Base-by-base conservation (phyloP, 2,797 vertebrate species). In the Astyanax mexicanus region DNA sequence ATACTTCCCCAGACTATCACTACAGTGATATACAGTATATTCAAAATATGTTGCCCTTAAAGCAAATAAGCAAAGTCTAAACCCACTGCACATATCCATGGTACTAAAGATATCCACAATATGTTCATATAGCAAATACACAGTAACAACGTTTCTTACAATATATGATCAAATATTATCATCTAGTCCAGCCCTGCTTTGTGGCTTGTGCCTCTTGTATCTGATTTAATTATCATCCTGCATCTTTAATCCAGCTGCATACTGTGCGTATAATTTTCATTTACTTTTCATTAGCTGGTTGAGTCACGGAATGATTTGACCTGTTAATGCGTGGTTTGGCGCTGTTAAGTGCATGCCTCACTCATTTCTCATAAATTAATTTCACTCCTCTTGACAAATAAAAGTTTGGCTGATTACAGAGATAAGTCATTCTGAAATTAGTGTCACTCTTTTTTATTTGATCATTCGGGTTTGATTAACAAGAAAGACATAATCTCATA, bases 381-480 rank as follows among this genome's bases (percentile, higher is more conserved):
- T 88, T 25, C 75, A 65, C 76, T 81, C 89, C 79, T 86, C 85
- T 83, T 58, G 86, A 90, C 78, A 86, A 88, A 87, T 78, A 85
- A 85, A 86, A 83, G 86, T 82, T 75, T 84, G 85, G 78, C 68
- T 57, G 79, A 86, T 73, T 79, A 77, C 44, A 45, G 58, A 82
- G 89, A 89, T 87, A 77, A 89, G 85, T 73, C 72, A 77, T 86
- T 86, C 88, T 88, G 82, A 87, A 92, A 89, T 89, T 84, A 89
- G 83, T 86, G 87, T 91, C 84, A 88, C 87, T 90, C 89, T 86
- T 86, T 87, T 32, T 7, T 84, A 84, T 87, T 89, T 89, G 88
- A 92, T 92, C 91, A 91, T 92, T 93, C 90, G 88, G 92, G 90
- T 90, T 91, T 90, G 87, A 91, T 90, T 92, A 92, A 91, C 87